Conservation (phyloP, 2,113 vertebrate species). For the Spermophilus dauricus region DNA sequence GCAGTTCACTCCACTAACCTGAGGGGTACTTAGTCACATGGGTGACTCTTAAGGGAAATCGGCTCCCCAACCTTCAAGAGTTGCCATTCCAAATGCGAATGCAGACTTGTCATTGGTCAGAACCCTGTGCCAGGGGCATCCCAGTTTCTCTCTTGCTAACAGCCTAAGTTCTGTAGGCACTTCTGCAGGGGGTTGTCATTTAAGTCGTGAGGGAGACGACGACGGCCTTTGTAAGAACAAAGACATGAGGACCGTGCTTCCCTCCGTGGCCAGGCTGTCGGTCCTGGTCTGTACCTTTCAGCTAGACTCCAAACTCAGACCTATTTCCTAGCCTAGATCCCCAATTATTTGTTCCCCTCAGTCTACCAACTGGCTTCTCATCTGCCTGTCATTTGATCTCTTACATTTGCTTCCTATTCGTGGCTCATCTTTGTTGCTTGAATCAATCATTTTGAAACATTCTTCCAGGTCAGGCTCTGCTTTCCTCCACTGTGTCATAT, state of each 20-base stretch:
- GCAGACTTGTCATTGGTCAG: neutral
- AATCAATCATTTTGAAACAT: neutral
- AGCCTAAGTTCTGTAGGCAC: neutral
- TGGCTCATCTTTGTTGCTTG: neutral
- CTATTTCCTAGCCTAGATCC: neutral
- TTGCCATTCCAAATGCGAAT: neutral
- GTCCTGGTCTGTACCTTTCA: neutral
- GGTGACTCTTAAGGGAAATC: conserved; percentile 18
- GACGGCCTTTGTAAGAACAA: neutral
- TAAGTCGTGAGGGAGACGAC: neutral
- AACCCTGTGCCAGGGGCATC: neutral
- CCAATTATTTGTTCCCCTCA: neutral
- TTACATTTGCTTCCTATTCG: neutral
- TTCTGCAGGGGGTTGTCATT: neutral
- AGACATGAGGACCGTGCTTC: neutral
- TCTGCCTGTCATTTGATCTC: neutral
- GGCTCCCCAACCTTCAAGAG: neutral
- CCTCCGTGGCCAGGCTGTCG: neutral
- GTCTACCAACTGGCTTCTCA: neutral
- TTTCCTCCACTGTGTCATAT: neutral
- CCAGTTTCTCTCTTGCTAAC: neutral
- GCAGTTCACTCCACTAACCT: conserved; percentile 8
- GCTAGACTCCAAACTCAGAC: neutral
- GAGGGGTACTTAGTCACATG: conserved; percentile 3
- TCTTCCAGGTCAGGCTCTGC: neutral